A percentile compares a stretch with the other conserved stretches of the same genome.
These are phyloP conservation scores for Hydropotes inermis DNA, from an alignment of 2,113 vertebrate genomes.

Conservation along the genomic window DNA sequence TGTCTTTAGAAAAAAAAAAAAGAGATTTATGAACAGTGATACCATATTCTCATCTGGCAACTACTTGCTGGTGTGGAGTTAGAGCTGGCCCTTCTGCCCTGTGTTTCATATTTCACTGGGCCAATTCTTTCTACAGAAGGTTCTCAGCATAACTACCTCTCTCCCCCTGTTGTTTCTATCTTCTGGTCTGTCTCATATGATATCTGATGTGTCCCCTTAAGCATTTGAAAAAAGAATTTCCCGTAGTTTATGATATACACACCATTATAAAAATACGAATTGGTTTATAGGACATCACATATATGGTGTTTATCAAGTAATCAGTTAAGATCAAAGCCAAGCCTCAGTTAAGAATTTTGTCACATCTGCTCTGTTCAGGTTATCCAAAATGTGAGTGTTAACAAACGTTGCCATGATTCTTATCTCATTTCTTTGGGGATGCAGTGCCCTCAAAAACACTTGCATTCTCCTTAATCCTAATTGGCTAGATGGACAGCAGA, in stretches of 20 bases:
- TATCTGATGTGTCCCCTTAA: background rate
- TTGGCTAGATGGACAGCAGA: background rate
- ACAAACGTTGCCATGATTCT: background rate
- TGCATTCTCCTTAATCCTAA: background rate
- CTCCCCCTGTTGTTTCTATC: background rate
- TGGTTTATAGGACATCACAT: background rate
- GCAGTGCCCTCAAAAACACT: background rate
- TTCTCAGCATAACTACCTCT: background rate
- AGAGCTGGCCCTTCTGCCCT: background rate
- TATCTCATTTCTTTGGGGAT: no score
- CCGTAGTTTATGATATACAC: background rate
- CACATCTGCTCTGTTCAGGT: background rate
- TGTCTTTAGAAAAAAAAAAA: background rate
- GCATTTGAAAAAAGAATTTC: background rate
- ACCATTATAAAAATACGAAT: background rate
- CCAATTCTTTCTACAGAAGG: background rate
- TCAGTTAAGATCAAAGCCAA: background rate
- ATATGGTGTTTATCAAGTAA: background rate
- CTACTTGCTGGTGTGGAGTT: background rate
- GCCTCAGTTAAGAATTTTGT: background rate
- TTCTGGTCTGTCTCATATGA: background rate
- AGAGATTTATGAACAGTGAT: background rate
- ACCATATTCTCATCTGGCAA: background rate
- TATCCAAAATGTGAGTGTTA: background rate
- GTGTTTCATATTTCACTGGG: fast-evolving